Evolutionary conservation across 2,888 invertebrate species (phyloP).

Genomic region (Pollenia amentaria): DNA sequence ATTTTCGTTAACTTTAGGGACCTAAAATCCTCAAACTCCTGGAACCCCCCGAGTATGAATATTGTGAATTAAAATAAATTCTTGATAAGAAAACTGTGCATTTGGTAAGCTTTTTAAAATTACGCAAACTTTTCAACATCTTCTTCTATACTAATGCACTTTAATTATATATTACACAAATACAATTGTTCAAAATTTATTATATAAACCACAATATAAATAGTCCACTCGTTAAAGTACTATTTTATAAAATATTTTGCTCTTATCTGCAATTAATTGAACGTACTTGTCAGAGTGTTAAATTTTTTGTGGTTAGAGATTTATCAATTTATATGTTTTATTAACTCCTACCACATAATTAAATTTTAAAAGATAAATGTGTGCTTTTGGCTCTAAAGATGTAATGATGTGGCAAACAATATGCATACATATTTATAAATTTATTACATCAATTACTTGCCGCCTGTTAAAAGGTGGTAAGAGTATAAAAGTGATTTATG

Average conservation of each 20-base stretch:
- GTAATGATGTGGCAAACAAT: not conserved
- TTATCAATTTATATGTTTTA: not conserved
- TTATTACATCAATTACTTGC: not conserved
- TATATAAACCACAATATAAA: not conserved
- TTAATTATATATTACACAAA: not conserved
- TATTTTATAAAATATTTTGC: constrained; percentile 1
- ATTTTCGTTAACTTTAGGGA: too few species aligned
- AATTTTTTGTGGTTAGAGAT: constrained; percentile 15
- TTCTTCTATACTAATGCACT: not conserved
- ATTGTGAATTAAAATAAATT: too few species aligned
- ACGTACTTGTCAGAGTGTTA: not conserved
- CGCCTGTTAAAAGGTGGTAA: not conserved
- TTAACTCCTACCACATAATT: not conserved
- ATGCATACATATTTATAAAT: not conserved
- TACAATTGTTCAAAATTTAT: constrained; percentile 10
- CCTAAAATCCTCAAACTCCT: too few species aligned
- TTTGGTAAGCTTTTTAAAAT: too few species aligned
- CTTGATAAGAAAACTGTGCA: too few species aligned
- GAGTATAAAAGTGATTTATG: not conserved
- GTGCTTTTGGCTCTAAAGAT: not conserved
- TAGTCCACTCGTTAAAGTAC: not conserved
- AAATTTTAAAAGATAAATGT: not conserved
- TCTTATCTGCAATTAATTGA: not conserved
- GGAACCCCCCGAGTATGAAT: too few species aligned
- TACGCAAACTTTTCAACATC: too few species aligned